Conservation (phyloP, 2,797 vertebrate genomes). For the Crypturellus tataupa region DNA sequence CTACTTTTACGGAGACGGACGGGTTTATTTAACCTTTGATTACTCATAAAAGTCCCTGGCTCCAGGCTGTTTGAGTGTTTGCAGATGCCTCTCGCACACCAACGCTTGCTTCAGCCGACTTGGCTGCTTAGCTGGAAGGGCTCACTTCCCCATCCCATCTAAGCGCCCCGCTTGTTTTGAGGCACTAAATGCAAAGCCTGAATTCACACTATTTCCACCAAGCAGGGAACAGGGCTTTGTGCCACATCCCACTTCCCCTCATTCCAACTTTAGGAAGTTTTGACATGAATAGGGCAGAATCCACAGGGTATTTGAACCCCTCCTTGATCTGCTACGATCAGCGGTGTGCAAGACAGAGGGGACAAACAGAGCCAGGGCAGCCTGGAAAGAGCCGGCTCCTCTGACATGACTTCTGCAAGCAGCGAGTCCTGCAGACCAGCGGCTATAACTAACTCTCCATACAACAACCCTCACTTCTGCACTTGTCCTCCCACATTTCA, state of each 20-base stretch:
- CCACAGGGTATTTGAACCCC: neutral
- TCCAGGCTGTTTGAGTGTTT: neutral
- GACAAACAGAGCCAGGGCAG: neutral
- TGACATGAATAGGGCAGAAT: neutral
- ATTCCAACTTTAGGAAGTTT: neutral
- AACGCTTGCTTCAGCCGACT: neutral
- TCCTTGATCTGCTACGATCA: neutral
- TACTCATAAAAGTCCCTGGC: neutral
- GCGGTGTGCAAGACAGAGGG: neutral
- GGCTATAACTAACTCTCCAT: neutral
- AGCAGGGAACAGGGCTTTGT: neutral
- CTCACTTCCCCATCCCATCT: neutral
- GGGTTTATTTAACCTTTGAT: neutral
- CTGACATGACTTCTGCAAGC: neutral
- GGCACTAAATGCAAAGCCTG: slow-evolving; percentile 2
- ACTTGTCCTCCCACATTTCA: neutral
- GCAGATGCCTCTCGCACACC: neutral
- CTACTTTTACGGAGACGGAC: neutral
- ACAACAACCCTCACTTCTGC: neutral
- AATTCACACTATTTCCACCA: neutral
- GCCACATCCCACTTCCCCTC: neutral
- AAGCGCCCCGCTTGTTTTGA: slow-evolving; percentile 21
- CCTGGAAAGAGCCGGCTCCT: neutral
- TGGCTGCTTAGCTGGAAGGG: neutral
- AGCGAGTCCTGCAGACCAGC: neutral